These are phyloP conservation scores for Lithophane ornitopus DNA, from an alignment of 2,888 invertebrate genomes.

Conservation along the genomic window DNA sequence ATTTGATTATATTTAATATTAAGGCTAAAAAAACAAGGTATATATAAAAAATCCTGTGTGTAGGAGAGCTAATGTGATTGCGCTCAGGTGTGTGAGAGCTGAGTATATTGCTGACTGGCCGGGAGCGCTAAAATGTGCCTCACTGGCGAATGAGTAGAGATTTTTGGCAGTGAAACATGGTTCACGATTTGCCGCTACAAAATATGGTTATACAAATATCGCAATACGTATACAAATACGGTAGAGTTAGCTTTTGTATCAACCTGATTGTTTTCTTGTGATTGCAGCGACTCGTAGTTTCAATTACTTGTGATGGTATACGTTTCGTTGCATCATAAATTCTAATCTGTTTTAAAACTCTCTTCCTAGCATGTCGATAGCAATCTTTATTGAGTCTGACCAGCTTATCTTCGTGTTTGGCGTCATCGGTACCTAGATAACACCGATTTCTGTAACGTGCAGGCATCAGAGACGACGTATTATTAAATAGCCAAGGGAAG, in stretches of 20 bases:
- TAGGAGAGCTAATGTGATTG: conserved; percentile 82
- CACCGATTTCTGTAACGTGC: too few relatives aligned
- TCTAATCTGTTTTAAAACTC: too few relatives aligned
- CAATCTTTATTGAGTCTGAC: too few relatives aligned
- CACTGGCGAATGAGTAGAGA: conserved; percentile 23
- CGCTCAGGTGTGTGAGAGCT: conserved; percentile 83
- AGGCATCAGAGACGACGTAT: too few relatives aligned
- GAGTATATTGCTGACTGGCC: conserved; percentile 81
- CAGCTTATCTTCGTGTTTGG: too few relatives aligned
- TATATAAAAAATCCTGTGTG: conserved; percentile 66
- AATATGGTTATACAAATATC: neutral
- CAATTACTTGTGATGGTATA: too few relatives aligned
- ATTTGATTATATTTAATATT: conserved; percentile 39
- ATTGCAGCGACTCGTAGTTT: too few relatives aligned
- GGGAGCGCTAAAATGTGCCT: conserved; percentile 76
- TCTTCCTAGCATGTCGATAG: too few relatives aligned
- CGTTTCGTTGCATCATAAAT: too few relatives aligned
- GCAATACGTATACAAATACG: neutral
- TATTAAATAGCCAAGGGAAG: too few relatives aligned
- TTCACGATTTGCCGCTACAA: neutral
- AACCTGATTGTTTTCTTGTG: neutral
- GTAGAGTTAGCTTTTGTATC: neutral
- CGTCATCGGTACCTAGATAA: too few relatives aligned
- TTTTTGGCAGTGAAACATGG: conserved; percentile 34
- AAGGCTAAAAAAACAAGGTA: conserved; percentile 24